These are phyloP conservation scores for Galerucella calmariensis DNA, from an alignment of 2,888 invertebrate genomes.

Conservation along the genomic window DNA sequence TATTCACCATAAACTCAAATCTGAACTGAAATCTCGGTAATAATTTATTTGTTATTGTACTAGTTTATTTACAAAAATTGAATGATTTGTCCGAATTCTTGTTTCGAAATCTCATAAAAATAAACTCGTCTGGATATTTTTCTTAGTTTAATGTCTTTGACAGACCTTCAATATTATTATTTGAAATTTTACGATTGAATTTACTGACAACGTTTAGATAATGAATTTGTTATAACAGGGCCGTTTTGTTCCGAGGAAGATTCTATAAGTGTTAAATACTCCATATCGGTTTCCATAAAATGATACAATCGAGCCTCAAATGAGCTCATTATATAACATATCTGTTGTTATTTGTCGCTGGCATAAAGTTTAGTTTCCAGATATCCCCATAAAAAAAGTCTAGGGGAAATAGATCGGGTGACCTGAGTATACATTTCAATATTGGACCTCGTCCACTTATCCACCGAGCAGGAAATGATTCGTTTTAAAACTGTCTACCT, in stretches of 20 bases:
- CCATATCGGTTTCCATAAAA: too few species aligned
- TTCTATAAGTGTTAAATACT: not conserved
- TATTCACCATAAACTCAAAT: conserved; percentile 4
- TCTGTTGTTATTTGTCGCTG: too few species aligned
- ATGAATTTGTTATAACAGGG: conserved; percentile 9
- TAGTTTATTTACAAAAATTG: not conserved
- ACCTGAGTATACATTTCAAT: too few species aligned
- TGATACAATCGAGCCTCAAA: too few species aligned
- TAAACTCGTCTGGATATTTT: conserved; percentile 43
- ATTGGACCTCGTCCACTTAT: too few species aligned
- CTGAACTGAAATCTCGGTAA: not conserved
- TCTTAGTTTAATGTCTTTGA: conserved; percentile 7
- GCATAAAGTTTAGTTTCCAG: too few species aligned
- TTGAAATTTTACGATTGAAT: conserved; percentile 24
- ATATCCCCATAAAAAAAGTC: too few species aligned
- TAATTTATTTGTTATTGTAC: not conserved
- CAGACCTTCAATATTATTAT: conserved; percentile 21
- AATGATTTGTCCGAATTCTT: conserved; percentile 5
- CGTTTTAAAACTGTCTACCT: too few species aligned
- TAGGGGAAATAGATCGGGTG: too few species aligned
- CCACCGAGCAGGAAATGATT: too few species aligned
- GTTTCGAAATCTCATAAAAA: conserved; percentile 5
- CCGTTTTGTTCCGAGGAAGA: not conserved
- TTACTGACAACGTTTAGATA: conserved; percentile 19
- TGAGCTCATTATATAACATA: too few species aligned